These are phyloP conservation scores for Drosophila putrida DNA, from an alignment of 2,888 invertebrate species.

Conservation along the genomic window DNA sequence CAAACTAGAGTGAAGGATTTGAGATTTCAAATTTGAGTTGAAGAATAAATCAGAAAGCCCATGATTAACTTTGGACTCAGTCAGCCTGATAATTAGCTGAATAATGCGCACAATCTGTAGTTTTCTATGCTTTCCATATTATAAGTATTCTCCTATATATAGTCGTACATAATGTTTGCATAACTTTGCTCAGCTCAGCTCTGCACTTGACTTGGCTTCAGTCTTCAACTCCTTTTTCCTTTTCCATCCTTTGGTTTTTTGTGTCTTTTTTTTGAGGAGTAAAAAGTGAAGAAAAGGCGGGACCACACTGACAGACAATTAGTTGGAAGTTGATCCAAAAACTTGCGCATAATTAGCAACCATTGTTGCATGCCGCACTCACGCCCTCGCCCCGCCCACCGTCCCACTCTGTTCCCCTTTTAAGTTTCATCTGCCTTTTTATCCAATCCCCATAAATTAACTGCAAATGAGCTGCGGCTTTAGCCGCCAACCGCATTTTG, in stretches of 20 bases:
- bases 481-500: constrained; percentile 30
- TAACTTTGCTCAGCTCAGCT: constrained; percentile 41
- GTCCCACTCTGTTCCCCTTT: neutral
- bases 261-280: constrained; percentile 1
- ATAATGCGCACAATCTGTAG: constrained; percentile 48
- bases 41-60: constrained; percentile 22
- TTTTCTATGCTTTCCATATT: constrained; percentile 5
- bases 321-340: constrained; percentile 73
- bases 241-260: neutral
- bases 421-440: constrained; percentile 19
- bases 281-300: constrained; percentile 17
- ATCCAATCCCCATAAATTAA: constrained; percentile 56
- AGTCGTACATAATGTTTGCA: constrained; percentile 49
- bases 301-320: constrained; percentile 56
- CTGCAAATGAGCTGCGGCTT: constrained; percentile 60
- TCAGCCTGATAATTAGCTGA: constrained; percentile 47
- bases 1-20: constrained; percentile 10
- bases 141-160: neutral
- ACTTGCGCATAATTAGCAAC: constrained; percentile 72
- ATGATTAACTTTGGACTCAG: constrained; percentile 34
- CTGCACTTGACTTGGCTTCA: constrained; percentile 47
- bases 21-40: neutral
- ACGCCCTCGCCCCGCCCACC: neutral
- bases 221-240: neutral
- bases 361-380: constrained; percentile 59